Evolutionary conservation across 2,888 invertebrate species (phyloP), one percentile per base, ranked within the genome.

Genomic region (Pandemis cinnamomeana): DNA sequence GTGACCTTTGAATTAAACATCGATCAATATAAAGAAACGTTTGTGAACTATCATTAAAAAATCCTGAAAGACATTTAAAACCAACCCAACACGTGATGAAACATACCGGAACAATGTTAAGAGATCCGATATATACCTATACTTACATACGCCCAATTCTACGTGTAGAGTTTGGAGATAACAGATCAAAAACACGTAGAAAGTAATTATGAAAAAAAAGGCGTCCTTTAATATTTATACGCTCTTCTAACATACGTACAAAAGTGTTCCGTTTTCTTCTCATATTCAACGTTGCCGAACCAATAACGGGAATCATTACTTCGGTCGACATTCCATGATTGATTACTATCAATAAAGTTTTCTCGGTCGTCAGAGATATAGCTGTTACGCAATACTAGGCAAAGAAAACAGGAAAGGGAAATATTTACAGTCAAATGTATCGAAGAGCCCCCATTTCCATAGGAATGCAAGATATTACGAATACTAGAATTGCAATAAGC

Each of bases 331-430:
- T 61, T 41, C 41, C 41, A 41, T 64, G 64, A 64, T 64, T 48
- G 64, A 64, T 64, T 11, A 36, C 48, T 15, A 48, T 13, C 64
- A 64, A 64, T 64, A 64, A 64, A 64, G 13, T 46, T 7, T 46
- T 7, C 44, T 46, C 48, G 36, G 48, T 8, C 48, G 48, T 36
- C 48, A 15, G 44, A 63, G 1, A 42, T 44, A 27, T 15, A n/a
- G n/a, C 51, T 20, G 11, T 58, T 20, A 44, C 63, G 44, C 44
- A 13, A 46, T 63, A 46, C 20, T 1, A 64, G 11, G 7, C 41
- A 27, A 13, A 13, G 15, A 48, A 20, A 64, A 64, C 46, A 64
- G 64, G 48, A 48, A 64, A 11, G 5, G 27, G 4, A 48, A 64
- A 13, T 27, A 4, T 48, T 64, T 64, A 36, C 27, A 46, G 27